Evolutionary conservation across 2,888 invertebrate species (phyloP).

Genomic region (Nezara viridula): DNA sequence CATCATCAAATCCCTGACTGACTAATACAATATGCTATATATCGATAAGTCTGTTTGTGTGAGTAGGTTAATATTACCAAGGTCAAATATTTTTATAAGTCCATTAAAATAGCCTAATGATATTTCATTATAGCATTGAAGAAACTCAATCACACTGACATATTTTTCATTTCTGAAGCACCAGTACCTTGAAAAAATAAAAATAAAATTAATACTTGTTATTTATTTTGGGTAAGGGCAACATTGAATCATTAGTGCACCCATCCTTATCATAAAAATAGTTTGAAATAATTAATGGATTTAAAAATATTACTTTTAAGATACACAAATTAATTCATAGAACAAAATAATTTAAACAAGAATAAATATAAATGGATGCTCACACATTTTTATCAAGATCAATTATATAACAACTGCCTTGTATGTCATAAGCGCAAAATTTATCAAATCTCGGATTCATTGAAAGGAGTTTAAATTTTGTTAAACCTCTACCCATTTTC

Average conservation of each 20-base stretch:
- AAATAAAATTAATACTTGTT: neutral
- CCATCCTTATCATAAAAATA: neutral
- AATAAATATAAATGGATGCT: neutral
- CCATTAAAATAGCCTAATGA: neutral
- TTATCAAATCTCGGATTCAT: neutral
- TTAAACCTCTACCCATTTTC: neutral
- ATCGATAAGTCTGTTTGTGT: too few relatives aligned
- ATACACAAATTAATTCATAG: neutral
- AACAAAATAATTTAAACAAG: neutral
- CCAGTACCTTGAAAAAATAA: constrained; percentile 26
- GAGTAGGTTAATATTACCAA: neutral
- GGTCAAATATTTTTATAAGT: constrained; percentile 11
- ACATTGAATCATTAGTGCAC: neutral
- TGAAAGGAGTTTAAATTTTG: neutral
- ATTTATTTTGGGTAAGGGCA: neutral
- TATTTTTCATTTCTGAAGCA: neutral
- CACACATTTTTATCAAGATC: constrained; percentile 5
- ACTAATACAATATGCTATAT: too few relatives aligned
- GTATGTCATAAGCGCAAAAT: neutral
- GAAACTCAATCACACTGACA: neutral
- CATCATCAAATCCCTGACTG: too few relatives aligned
- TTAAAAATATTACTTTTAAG: neutral
- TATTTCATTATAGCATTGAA: neutral
- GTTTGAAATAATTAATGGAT: neutral
- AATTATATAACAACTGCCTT: neutral